These are phyloP conservation scores for Cyanistes caeruleus DNA, from an alignment of 2,113 vertebrate genomes.

Conservation along the genomic window DNA sequence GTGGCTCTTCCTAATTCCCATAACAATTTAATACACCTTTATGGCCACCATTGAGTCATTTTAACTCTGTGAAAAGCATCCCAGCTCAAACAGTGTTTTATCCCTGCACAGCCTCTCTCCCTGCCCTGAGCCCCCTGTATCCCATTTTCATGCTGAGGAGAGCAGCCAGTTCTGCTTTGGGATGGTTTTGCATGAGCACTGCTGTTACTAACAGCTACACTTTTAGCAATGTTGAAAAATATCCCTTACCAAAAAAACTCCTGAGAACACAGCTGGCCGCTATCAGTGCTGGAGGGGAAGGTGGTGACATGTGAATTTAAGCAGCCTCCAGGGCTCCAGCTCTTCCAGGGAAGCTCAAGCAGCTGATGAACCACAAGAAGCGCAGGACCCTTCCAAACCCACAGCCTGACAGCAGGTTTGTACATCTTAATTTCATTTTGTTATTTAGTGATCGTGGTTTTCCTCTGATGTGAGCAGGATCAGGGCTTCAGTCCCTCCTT, in stretches of 20 bases:
- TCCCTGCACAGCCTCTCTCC: background rate
- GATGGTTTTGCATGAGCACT: background rate
- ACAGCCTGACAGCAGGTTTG: background rate
- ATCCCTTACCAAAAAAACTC: background rate
- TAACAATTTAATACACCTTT: background rate
- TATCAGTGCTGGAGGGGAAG: background rate
- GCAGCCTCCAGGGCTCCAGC: background rate
- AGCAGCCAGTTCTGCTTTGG: background rate
- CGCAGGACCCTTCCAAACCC: background rate
- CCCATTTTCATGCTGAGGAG: background rate
- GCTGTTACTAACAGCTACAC: background rate
- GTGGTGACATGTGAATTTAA: background rate
- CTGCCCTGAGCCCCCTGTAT: background rate
- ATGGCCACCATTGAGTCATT: background rate
- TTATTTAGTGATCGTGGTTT: background rate
- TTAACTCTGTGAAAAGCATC: background rate
- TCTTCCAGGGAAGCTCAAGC: background rate
- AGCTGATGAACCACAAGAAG: background rate
- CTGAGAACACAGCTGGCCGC: background rate
- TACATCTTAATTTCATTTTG: background rate
- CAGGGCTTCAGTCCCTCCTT: background rate
- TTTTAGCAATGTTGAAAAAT: background rate
- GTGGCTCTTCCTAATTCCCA: background rate
- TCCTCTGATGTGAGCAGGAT: background rate
- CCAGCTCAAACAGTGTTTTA: background rate